Evolutionary conservation across 2,797 vertebrate species (phyloP).

Genomic region (Miichthys miiuy): DNA sequence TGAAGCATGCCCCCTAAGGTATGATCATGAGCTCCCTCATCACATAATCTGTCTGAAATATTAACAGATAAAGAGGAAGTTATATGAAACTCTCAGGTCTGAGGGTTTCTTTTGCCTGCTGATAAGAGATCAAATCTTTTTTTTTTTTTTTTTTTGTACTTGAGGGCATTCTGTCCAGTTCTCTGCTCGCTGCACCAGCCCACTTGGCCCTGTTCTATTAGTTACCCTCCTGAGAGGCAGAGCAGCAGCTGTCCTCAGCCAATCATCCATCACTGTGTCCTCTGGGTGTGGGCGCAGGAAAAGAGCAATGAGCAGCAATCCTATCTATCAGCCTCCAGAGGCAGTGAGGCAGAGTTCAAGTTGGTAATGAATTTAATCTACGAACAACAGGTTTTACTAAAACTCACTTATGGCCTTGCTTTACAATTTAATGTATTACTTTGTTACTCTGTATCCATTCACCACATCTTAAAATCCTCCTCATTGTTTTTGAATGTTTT

Average conservation of each 20-base stretch:
- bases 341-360: constrained; percentile 45
- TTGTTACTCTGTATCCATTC: constrained; percentile 8
- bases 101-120: constrained; percentile 33
- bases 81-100: constrained; percentile 21
- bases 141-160: constrained; percentile 35
- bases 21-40: constrained; percentile 30
- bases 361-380: constrained; percentile 55
- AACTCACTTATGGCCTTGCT: constrained; percentile 25
- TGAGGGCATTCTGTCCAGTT: constrained; percentile 39
- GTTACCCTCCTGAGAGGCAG: constrained; percentile 59
- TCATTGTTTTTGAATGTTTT: constrained; percentile 14
- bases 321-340: constrained; percentile 64
- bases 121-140: constrained; percentile 49
- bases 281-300: constrained; percentile 57
- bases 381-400: constrained; percentile 59
- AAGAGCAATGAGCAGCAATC: constrained; percentile 60
- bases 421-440: constrained; percentile 34
- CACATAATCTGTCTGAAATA: constrained; percentile 42
- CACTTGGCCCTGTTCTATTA: constrained; percentile 65
- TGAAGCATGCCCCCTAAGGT: constrained; percentile 16
- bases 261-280: constrained; percentile 73
- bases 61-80: constrained; percentile 41
- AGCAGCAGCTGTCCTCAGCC: constrained; percentile 62
- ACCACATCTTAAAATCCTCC: constrained; percentile 10
- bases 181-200: constrained; percentile 29